Conservation (phyloP, 1,140 invertebrate species). For the Nebria ingens region DNA sequence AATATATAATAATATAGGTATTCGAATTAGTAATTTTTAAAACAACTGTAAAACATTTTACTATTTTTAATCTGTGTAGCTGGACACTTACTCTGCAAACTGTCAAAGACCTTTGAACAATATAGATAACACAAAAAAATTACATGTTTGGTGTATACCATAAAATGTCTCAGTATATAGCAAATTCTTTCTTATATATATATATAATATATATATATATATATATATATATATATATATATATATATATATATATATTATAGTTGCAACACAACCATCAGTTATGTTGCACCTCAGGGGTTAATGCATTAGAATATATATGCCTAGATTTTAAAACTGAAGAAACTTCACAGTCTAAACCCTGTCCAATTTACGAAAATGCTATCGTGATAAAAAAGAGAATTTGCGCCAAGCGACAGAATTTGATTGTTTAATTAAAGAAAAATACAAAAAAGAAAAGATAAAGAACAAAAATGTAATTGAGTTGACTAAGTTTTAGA, state of each 20-base stretch:
- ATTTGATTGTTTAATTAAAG: constrained; percentile 5
- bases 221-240: background rate
- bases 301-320: background rate
- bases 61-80: too few relatives aligned
- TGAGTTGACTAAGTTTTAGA: background rate
- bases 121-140: too few relatives aligned
- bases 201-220: constrained; percentile 1
- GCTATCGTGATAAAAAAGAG: constrained; percentile 2
- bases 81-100: too few relatives aligned
- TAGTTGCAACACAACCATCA: background rate
- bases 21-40: too few relatives aligned
- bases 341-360: background rate
- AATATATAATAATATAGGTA: too few relatives aligned
- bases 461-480: background rate
- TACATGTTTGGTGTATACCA: too few relatives aligned
- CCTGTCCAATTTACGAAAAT: constrained; percentile 1
- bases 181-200: background rate
- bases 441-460: constrained; percentile 4
- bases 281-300: background rate
- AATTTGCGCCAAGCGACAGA: background rate
- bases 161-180: too few relatives aligned
- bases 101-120: too few relatives aligned
- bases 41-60: too few relatives aligned
- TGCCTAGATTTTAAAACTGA: background rate
- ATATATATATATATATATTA: background rate